Percentiles rank a stretch among this genome's conserved stretches.
phyloP scores from a whole-genome alignment of 2,888 invertebrate species.

The Sericinus montela region DNA sequence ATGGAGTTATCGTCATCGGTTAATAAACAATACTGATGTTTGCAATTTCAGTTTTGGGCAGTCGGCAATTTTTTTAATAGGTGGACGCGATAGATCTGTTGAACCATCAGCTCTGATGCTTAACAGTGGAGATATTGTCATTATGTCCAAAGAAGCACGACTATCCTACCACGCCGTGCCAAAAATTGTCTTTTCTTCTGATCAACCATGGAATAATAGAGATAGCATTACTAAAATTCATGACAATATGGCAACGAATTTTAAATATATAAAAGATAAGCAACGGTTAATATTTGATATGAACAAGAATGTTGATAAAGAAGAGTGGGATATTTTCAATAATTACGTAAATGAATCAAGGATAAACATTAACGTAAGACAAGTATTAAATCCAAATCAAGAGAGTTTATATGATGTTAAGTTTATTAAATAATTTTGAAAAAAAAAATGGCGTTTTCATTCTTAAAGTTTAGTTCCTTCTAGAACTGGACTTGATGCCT shows the following conservation, averaged over 20 bases:
- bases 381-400: slow-evolving; percentile 86
- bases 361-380: slow-evolving; percentile 96
- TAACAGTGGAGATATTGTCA: slow-evolving; percentile 92
- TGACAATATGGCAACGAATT: slow-evolving; percentile 23
- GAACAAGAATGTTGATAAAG: slow-evolving; percentile 38
- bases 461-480: not conserved
- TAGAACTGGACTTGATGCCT: not conserved
- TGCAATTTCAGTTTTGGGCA: slow-evolving; percentile 91
- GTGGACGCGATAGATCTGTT: slow-evolving; percentile 85
- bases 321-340: slow-evolving; percentile 75
- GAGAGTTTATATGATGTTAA: slow-evolving; percentile 43
- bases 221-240: slow-evolving; percentile 20
- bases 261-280: slow-evolving; percentile 41
- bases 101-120: slow-evolving; percentile 86
- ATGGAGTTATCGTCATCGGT: no score
- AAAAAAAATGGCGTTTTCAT: no score
- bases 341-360: slow-evolving; percentile 85
- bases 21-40: no score
- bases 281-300: slow-evolving; percentile 32
- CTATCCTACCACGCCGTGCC: slow-evolving; percentile 97
- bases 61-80: slow-evolving; percentile 95
- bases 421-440: slow-evolving; percentile 28
- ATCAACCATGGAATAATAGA: slow-evolving; percentile 67
- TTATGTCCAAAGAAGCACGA: slow-evolving; percentile 93
- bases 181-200: slow-evolving; percentile 82